Base-by-base conservation (phyloP, 2,888 invertebrate genomes). In the Drosophila borborema region DNA sequence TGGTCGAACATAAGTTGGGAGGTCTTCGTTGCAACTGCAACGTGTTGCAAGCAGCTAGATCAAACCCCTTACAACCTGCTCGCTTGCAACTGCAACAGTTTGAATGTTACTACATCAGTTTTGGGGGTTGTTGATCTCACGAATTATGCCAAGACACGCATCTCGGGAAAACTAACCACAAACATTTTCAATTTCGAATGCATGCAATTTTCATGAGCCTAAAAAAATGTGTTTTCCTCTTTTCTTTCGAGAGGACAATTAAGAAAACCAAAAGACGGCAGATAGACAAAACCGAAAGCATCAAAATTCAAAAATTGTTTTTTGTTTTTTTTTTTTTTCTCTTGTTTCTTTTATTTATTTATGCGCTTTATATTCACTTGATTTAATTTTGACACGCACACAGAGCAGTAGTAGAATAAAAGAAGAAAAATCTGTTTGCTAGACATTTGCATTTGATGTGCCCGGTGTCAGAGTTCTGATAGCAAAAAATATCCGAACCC, bases 281-380 rank as follows among this genome's bases (percentile, higher is more conserved):
- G 67, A 78, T 46, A 69, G 72, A 78, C 61, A 69, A 60, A 71
- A 63, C 56, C 65, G 46, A 82, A 77, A 77, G 62, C 74, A 61
- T 78, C 53, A 61, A 61, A 56, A 58, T 51, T 34, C 45, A 63
- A 61, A 79, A 56, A 51, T 51, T 48, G 36, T 66, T 46, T 48
- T 60, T 40, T 56, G 38, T 53, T 49, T 46, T 1, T n/a, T 20
- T 20, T 53, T 49, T 60, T 46, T 45, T 51, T 60, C 43, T 53
- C 43, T 53, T 56, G 53, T 59, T 68, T 75, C 76, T 55, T 83
- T 40, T 85, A 79, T 87, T 81, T 85, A 81, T 82, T 82, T 86
- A 89, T 89, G 82, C 74, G 67, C 64, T 89, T 82, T 81, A 70
- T 73, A 81, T 87, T 77, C 89, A 82, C 86, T 81, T 89, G 89